Percentiles rank a stretch among this genome's conserved stretches.
Conservation (phyloP, 2,797 vertebrate species). For the Artibeus lituratus region DNA sequence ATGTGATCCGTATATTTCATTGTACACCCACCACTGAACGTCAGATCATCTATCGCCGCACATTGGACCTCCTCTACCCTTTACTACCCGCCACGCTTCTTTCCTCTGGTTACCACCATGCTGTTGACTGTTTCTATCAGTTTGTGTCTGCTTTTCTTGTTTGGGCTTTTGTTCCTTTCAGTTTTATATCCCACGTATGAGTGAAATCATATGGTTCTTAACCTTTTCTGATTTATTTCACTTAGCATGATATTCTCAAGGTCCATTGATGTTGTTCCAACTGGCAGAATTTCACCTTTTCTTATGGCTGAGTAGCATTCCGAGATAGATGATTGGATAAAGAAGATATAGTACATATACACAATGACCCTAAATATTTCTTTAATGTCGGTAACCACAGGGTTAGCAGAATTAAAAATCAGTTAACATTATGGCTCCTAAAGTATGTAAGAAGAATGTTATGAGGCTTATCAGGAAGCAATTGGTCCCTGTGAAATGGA, state of each 20-base stretch:
- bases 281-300: background rate
- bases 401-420: background rate
- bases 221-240: background rate
- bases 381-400: background rate
- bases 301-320: background rate
- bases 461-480: background rate
- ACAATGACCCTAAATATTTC: background rate
- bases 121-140: background rate
- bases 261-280: background rate
- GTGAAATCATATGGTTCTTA: background rate
- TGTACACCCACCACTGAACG: too few species aligned
- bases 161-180: background rate
- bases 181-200: background rate
- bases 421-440: background rate
- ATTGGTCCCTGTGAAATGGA: background rate
- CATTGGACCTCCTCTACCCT: background rate
- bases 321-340: background rate
- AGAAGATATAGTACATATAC: background rate
- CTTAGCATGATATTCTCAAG: background rate
- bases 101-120: background rate
- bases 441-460: background rate
- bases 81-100: background rate
- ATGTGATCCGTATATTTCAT: background rate
- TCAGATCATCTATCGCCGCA: background rate
- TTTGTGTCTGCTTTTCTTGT: background rate